phyloP scores from a whole-genome alignment of 2,888 invertebrate species.

The Syrphus vitripennis region DNA sequence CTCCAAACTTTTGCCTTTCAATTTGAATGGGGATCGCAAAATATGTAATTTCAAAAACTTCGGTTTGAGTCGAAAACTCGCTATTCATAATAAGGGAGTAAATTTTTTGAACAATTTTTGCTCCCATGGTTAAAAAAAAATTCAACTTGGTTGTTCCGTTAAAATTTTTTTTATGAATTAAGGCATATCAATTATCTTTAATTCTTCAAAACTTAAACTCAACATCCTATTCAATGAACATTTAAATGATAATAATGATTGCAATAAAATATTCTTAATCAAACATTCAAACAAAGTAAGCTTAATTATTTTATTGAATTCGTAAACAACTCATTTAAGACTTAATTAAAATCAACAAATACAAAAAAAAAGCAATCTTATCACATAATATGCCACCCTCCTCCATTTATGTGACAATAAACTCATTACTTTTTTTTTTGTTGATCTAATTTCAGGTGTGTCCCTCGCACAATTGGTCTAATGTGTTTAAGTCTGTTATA shows the following conservation, averaged over 20 bases:
- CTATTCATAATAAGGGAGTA: no score
- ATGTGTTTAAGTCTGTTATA: background rate
- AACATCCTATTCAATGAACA: background rate
- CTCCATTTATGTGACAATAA: background rate
- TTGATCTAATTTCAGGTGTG: conserved; percentile 1
- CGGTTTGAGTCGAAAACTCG: no score
- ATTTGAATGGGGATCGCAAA: no score
- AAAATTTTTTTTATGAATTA: no score
- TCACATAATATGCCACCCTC: background rate
- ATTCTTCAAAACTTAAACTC: background rate
- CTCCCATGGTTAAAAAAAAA: no score
- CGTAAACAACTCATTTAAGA: background rate
- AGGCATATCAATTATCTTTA: no score
- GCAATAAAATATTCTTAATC: background rate
- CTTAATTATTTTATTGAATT: background rate
- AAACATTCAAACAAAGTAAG: background rate
- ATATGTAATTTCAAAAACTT: no score
- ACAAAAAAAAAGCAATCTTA: background rate
- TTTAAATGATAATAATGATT: background rate
- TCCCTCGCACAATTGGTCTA: background rate
- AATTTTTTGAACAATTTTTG: no score
- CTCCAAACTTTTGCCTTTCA: no score
- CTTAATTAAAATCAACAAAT: background rate
- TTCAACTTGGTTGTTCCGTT: no score
- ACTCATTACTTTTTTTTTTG: background rate